Percentiles rank a stretch among this genome's conserved stretches.
Evolutionary conservation across 2,888 invertebrate genomes (phyloP).

Genomic region (Allolobophora icterica): DNA sequence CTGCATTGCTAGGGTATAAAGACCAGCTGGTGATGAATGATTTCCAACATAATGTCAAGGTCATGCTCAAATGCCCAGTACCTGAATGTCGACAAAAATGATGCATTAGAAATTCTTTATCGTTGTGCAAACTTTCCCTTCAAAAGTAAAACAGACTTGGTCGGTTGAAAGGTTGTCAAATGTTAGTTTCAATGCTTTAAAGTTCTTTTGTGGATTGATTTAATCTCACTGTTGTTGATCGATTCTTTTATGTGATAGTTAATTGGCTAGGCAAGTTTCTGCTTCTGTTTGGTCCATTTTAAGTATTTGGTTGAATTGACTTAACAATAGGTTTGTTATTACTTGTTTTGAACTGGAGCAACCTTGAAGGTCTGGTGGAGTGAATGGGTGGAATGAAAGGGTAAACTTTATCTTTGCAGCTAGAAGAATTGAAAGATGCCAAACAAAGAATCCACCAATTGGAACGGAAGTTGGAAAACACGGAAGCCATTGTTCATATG

Average conservation of each 20-base stretch:
- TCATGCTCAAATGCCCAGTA: neutral
- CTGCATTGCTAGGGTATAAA: neutral
- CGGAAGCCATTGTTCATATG: constrained; percentile 76
- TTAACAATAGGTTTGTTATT: neutral
- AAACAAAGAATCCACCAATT: constrained; percentile 78
- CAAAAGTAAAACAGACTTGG: neutral
- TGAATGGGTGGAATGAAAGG: neutral
- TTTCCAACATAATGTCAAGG: neutral
- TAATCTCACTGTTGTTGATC: neutral
- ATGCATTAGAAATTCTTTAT: neutral
- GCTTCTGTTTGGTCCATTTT: neutral
- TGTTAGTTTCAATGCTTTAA: neutral
- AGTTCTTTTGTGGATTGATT: neutral
- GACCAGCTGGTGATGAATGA: neutral
- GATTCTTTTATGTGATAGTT: neutral
- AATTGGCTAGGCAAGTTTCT: neutral
- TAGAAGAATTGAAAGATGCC: constrained; percentile 76
- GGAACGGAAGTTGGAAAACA: constrained; percentile 84
- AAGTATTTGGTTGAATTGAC: neutral
- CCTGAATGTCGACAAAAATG: neutral
- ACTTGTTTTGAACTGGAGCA: neutral
- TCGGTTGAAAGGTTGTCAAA: neutral
- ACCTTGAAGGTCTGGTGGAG: neutral
- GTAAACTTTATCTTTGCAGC: constrained; percentile 44
- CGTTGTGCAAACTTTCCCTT: neutral